Percentiles rank a stretch among this genome's conserved stretches.
Conservation (phyloP, 2,113 vertebrate genomes). For the Elachura formosa region DNA sequence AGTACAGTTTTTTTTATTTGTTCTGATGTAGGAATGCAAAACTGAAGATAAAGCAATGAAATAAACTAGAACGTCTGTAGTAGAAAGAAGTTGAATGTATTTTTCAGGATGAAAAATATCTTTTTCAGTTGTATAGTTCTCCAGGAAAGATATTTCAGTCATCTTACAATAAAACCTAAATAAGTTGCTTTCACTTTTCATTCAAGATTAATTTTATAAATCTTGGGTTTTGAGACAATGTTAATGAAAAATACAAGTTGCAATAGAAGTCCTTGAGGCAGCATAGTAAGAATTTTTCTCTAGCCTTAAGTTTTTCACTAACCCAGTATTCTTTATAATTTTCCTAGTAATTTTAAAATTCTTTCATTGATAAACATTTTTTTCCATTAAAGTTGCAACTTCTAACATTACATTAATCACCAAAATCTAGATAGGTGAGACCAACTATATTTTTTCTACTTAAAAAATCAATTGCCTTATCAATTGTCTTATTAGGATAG, state of each 20-base stretch:
- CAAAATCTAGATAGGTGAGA: not conserved
- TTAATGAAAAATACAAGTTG: not conserved
- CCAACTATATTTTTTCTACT: not conserved
- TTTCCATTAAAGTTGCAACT: not conserved
- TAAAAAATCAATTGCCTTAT: not conserved
- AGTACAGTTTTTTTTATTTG: not conserved
- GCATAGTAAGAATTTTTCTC: not conserved
- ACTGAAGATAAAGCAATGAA: not conserved
- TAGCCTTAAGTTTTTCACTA: not conserved
- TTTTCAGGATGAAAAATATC: not conserved
- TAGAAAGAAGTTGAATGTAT: not conserved
- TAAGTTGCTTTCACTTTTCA: not conserved
- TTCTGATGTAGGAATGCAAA: not conserved
- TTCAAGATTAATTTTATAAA: not conserved
- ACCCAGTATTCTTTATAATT: fast-evolving
- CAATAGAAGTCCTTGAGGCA: not conserved
- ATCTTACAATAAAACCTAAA: not conserved
- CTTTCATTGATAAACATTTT: not conserved
- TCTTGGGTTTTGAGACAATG: not conserved
- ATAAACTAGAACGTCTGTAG: not conserved
- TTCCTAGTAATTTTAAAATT: not conserved
- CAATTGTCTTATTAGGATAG: not conserved
- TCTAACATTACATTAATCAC: not conserved
- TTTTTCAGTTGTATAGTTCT: not conserved
- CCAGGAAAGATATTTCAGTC: not conserved